Percentiles rank a stretch among this genome's conserved stretches.
These are phyloP conservation scores for Parthenolecanium corni DNA, from an alignment of 2,888 invertebrate genomes.

Conservation along the genomic window DNA sequence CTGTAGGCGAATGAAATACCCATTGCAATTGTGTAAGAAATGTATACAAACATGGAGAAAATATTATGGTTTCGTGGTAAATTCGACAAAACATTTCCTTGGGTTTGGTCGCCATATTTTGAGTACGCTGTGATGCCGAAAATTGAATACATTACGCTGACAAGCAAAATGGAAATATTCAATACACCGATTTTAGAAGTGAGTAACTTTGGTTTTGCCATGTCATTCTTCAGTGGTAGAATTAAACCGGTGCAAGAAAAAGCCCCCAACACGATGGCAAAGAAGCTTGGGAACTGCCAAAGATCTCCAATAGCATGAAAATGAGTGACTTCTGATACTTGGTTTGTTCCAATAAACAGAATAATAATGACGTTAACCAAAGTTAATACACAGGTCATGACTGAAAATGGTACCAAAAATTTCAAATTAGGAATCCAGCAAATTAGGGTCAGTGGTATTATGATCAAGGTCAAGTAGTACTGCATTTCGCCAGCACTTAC, in stretches of 20 bases:
- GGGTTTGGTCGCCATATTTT: conserved; percentile 58
- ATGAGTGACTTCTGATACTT: not conserved
- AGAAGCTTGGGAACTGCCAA: conserved; percentile 70
- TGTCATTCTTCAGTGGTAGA: conserved; percentile 84
- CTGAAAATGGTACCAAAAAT: conserved; percentile 2
- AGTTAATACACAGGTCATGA: not conserved
- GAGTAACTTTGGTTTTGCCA: conserved; percentile 75
- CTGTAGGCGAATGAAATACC: conserved; percentile 6
- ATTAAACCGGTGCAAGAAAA: conserved; percentile 88
- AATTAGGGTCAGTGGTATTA: not conserved
- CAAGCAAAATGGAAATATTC: conserved; percentile 68
- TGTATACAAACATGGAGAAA: not conserved
- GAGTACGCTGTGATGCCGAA: conserved; percentile 87
- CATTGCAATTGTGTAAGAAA: not conserved
- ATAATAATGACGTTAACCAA: conserved; percentile 2
- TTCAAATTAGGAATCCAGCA: not conserved
- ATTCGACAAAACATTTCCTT: conserved; percentile 78
- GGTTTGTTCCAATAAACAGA: not conserved
- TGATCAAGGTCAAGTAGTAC: not conserved
- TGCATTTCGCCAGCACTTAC: not conserved
- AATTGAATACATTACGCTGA: conserved; percentile 69
- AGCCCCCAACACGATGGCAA: conserved; percentile 90
- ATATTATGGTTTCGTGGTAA: conserved; percentile 43
- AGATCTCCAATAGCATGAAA: not conserved
- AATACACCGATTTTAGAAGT: conserved; percentile 69